Evolutionary conservation across 2,888 invertebrate species (phyloP), one percentile per base, ranked within the genome.

Genomic region (Meteorus colon): DNA sequence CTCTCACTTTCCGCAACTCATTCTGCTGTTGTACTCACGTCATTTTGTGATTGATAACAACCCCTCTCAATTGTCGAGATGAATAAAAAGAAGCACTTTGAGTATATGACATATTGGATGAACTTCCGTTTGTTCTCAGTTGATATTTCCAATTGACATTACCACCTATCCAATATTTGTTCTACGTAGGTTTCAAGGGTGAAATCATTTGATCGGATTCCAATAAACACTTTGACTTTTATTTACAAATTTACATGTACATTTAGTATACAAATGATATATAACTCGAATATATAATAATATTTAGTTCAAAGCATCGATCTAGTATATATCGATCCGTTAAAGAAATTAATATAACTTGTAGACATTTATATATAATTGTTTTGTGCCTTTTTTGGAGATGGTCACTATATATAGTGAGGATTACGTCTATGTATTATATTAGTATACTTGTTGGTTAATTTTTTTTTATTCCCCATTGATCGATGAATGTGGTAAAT

Each of bases 241-340:
- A 62, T 62, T 62, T 62, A 62, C 62, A 62, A 62, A 62, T 62
- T 60, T 14, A 29, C 14, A 62, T 29, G 29, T 27, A 62, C 4
- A 31, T 14, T 31, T 14, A 2, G 16, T 29, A 6, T 10, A 62
- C 31, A 62, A 55, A 55, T 19, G 6, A n/a, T 55, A 48, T 48
- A 19, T 41, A 41, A 41, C 19, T 55, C 6, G 24, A 24, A n/a
- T 19, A 4, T 24, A 19, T 6, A 55, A 8, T 19, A n/a, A 55
- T 6, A 19, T 19, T 24, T 6, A 51, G 6, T 19, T 55, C 1
- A 19, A 55, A n/a, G 19, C 8, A 10, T 19, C n/a, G n/a, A 55
- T 48, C 4, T n/a, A 48, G 4, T 16, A 48, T n/a, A 48, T 48
- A 6, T 34, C 8, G 8, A 34, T 34, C 34, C 24, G 24, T 24